Base-by-base conservation (phyloP, 2,888 invertebrate species). In the Drosophila multiciliata region DNA sequence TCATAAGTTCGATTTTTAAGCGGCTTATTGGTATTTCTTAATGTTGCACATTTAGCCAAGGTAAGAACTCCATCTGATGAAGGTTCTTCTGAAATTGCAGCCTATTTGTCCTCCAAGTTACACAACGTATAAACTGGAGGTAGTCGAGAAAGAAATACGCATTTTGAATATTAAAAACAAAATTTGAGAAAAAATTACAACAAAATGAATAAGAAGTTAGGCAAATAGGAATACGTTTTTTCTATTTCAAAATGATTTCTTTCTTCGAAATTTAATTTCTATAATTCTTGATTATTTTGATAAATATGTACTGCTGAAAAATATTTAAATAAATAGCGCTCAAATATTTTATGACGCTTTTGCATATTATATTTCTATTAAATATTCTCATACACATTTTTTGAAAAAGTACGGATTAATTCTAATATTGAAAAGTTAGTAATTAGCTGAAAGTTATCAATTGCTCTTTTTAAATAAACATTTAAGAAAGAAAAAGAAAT, bases 1-100 rank as follows among this genome's bases (percentile, higher is more conserved):
- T 23, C 29, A 23, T 57, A 58, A 52, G 33, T 52, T 35, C 20
- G 45, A 60, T 29, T 36, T 49, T 23, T 48, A 48, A 40, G n/a
- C 1, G 26, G 50, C 11, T 67, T 55, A 9, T 15, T 50, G 7
- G 11, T 33, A 35, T 50, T 60, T 50, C 40, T 1, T 11, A 54
- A 50, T 38, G 17, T 33, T 49, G 32, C 11, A 50, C 17, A 26
- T 57, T 50, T 40, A 57, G 4, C 4, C 54, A 7, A 29, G 6
- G 6, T 29, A 26, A 26, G 26, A 26, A 26, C 26, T 26, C 5
- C 4, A 26, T 26, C 26, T 5, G 26, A 26, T 26, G 26, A 26
- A 26, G 26, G 32, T 20, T 17, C 8, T 49, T 12, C 8, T 48
- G 17, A 29, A 9, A 8, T 26, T 32, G 29, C 36, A 2, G 36